Conservation (phyloP, 1,140 invertebrate genomes). For the Pachypsylla venusta region DNA sequence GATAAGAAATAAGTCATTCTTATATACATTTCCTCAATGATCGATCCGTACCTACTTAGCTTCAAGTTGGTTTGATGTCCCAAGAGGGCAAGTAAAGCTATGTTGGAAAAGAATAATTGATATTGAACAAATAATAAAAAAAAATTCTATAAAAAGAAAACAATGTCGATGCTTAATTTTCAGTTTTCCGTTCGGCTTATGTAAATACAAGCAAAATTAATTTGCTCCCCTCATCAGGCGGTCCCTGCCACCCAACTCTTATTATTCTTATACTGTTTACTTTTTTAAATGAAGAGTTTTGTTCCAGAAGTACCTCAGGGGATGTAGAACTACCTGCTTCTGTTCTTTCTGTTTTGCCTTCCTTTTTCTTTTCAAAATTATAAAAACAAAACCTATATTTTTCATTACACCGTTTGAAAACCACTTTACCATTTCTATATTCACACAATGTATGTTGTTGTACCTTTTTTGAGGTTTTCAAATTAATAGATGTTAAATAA, state of each 20-base stretch:
- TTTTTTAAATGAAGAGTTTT: constrained; percentile 19
- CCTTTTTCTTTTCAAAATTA: not conserved
- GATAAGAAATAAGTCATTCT: too few relatives aligned
- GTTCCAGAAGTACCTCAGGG: constrained; percentile 4
- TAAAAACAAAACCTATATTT: too few relatives aligned
- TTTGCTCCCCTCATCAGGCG: constrained; percentile 15
- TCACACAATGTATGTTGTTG: too few relatives aligned
- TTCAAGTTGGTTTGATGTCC: too few relatives aligned
- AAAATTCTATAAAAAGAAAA: constrained; percentile 5
- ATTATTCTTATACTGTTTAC: constrained; percentile 15
- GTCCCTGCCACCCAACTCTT: not conserved
- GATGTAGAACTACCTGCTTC: not conserved
- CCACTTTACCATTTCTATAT: too few relatives aligned
- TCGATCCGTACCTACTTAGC: too few relatives aligned
- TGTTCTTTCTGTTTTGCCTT: not conserved
- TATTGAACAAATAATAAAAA: constrained; percentile 8
- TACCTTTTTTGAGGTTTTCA: too few relatives aligned
- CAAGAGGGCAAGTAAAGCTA: not conserved
- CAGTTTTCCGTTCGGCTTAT: constrained; percentile 9
- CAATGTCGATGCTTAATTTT: constrained; percentile 2
- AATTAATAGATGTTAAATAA: too few relatives aligned
- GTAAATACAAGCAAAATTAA: constrained; percentile 18
- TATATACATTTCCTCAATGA: too few relatives aligned
- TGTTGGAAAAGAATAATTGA: constrained; percentile 8
- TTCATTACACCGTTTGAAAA: too few relatives aligned